phyloP scores from a whole-genome alignment of 92 coral and sea anemone species.

The Isaurus tuberculatus region DNA sequence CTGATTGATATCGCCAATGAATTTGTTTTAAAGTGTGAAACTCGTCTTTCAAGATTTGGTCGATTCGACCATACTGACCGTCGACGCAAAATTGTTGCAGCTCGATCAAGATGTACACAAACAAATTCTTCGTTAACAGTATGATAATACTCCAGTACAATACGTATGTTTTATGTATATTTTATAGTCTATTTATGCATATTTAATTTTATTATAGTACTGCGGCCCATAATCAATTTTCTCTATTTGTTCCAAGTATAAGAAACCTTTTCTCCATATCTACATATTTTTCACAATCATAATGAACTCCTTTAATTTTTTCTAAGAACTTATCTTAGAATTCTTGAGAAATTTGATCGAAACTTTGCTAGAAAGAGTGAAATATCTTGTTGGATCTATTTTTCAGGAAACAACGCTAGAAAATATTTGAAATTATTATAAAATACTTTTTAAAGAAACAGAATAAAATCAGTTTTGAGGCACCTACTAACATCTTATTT shows the following conservation, averaged over 20 bases:
- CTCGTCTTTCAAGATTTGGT: constrained; percentile 8
- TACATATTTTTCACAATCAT: constrained; percentile 1
- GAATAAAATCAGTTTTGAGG: constrained; percentile 6
- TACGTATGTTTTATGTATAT: neutral
- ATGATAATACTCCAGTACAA: neutral
- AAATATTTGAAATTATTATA: constrained; percentile 2
- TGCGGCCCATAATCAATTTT: neutral
- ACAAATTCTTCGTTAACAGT: constrained; percentile 2
- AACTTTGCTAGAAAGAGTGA: constrained; percentile 7
- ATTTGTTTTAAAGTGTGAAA: constrained; percentile 5
- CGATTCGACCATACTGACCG: constrained; percentile 10
- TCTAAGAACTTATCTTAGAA: constrained; percentile 2
- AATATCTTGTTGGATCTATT: constrained; percentile 6
- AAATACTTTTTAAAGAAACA: constrained; percentile 4
- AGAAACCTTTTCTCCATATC: constrained; percentile 7
- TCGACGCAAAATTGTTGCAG: constrained; percentile 5
- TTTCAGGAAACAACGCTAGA: constrained; percentile 4
- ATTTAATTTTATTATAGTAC: neutral
- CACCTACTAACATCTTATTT: constrained; percentile 6
- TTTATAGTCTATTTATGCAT: constrained; percentile 1
- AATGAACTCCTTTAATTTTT: constrained; percentile 1
- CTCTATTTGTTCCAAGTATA: neutral
- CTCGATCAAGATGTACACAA: constrained; percentile 8
- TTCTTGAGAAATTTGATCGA: constrained; percentile 3
- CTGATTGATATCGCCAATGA: constrained; percentile 8